Percentiles rank a stretch among this genome's conserved stretches.
These are phyloP conservation scores for Unio pictorum DNA, from an alignment of 2,888 invertebrate species.

Conservation along the genomic window DNA sequence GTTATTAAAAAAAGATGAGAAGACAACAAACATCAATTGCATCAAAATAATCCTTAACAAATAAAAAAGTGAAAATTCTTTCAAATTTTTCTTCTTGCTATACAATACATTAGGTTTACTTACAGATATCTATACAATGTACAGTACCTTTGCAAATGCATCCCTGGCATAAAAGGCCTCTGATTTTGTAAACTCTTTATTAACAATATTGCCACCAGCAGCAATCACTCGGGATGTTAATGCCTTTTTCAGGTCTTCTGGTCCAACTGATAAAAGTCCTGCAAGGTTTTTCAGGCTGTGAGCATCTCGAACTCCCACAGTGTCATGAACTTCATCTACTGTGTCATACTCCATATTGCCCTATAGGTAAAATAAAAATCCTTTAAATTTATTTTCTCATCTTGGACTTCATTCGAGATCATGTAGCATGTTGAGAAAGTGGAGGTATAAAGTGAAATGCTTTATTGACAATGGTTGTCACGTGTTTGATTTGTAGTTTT, in stretches of 20 bases:
- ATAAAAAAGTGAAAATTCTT: too few relatives aligned
- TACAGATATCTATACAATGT: not conserved
- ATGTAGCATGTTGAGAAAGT: too few relatives aligned
- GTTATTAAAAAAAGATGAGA: too few relatives aligned
- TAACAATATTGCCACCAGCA: constrained; percentile 92
- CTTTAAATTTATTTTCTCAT: not conserved
- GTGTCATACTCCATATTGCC: constrained; percentile 78
- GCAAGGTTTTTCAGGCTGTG: constrained; percentile 75
- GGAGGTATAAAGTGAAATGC: too few relatives aligned
- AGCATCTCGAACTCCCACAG: constrained; percentile 74
- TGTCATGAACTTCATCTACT: constrained; percentile 70
- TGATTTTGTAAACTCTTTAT: constrained; percentile 87
- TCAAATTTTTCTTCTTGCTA: too few relatives aligned
- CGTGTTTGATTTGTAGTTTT: too few relatives aligned
- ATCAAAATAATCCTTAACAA: too few relatives aligned
- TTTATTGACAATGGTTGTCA: too few relatives aligned
- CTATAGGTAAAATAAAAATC: constrained; percentile 64
- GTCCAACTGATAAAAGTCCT: constrained; percentile 79
- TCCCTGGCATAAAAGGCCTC: constrained; percentile 92
- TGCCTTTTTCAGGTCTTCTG: constrained; percentile 80
- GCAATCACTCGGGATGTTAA: constrained; percentile 91
- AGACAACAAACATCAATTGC: too few relatives aligned
- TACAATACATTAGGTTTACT: too few relatives aligned
- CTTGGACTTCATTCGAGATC: not conserved
- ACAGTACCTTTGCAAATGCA: constrained; percentile 87